Percentiles rank a stretch among this genome's conserved stretches.
phyloP scores from a whole-genome alignment of 2,888 invertebrate genomes.

The Agonopterix subpropinquella region DNA sequence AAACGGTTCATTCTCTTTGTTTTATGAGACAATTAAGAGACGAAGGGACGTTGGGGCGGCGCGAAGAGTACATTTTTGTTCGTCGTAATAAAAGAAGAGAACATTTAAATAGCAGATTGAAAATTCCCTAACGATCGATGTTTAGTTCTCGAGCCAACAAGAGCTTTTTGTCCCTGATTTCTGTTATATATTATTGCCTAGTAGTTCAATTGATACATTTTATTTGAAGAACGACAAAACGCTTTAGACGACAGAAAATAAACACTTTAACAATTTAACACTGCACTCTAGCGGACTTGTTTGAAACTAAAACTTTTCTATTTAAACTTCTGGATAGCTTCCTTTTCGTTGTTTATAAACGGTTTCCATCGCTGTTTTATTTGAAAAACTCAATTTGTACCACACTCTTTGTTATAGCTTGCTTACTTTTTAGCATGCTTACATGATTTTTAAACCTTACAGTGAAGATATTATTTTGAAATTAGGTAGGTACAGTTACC shows the following conservation, averaged over 20 bases:
- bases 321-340: conserved; percentile 34
- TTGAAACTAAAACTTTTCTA: conserved; percentile 55
- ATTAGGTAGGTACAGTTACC: too few relatives aligned
- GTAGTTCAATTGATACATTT: not conserved
- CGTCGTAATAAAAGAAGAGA: conserved; percentile 42
- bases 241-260: conserved; percentile 19
- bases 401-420: too few relatives aligned
- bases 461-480: too few relatives aligned
- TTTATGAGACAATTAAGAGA: conserved; percentile 59
- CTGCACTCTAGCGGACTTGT: conserved; percentile 38
- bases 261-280: conserved; percentile 37
- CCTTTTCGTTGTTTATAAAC: conserved; percentile 17
- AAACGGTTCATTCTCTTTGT: conserved; percentile 55
- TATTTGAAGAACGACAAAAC: too few relatives aligned
- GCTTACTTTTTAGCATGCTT: too few relatives aligned
- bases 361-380: conserved; percentile 7
- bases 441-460: too few relatives aligned
- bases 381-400: not conserved
- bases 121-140: conserved; percentile 46
- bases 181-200: conserved; percentile 4
- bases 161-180: conserved; percentile 5
- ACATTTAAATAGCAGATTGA: conserved; percentile 54
- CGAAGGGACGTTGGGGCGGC: conserved; percentile 38
- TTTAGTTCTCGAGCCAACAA: conserved; percentile 21
- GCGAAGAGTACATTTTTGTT: conserved; percentile 47